Evolutionary conservation across 2,113 vertebrate species (phyloP).

Genomic region (Columba janthina): DNA sequence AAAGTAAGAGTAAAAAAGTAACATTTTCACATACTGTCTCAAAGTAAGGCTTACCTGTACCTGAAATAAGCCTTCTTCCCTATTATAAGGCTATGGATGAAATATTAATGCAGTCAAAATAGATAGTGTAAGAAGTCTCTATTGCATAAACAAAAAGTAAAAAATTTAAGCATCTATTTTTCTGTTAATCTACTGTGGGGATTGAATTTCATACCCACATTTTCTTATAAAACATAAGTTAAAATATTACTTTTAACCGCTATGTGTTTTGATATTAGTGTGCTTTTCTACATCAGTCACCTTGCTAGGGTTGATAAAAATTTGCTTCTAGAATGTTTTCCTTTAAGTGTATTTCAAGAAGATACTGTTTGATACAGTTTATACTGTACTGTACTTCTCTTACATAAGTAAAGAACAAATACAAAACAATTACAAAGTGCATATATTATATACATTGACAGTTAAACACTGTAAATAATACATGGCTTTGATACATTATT

Average conservation of each 20-base stretch:
- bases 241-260: background rate
- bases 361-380: background rate
- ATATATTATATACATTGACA: background rate
- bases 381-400: background rate
- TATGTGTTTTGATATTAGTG: background rate
- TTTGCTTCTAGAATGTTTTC: background rate
- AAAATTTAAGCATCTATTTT: background rate
- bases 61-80: background rate
- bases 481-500: background rate
- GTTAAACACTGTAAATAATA: background rate
- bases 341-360: background rate
- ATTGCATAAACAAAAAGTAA: background rate
- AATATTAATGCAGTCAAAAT: background rate
- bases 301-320: background rate
- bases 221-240: background rate
- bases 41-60: background rate
- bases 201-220: background rate
- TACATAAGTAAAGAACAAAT: background rate
- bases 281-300: background rate
- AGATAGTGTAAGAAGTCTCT: background rate
- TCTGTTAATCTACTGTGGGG: background rate
- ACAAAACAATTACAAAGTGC: background rate
- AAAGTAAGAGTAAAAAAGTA: background rate
- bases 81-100: background rate
- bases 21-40: background rate